A percentile compares a stretch with the other conserved stretches of the same genome.
Evolutionary conservation across 2,797 vertebrate species (phyloP).

Genomic region (Parambassis ranga): DNA sequence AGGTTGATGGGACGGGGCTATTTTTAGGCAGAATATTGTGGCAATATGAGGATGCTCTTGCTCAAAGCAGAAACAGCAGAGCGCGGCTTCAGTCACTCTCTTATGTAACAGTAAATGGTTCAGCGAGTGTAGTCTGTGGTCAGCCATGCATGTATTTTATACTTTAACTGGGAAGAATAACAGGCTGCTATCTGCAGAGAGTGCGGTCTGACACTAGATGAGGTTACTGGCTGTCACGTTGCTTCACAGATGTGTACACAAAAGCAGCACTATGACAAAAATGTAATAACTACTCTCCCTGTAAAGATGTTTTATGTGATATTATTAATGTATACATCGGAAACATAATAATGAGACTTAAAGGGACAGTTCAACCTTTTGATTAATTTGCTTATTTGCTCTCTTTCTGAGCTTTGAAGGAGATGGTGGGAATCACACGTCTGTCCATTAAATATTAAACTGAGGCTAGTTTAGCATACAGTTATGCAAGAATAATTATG

Average conservation of each 20-base stretch:
- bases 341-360: no score
- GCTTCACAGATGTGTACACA: not conserved
- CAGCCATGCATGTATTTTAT: conserved; percentile 4
- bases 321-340: no score
- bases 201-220: not conserved
- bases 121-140: not conserved
- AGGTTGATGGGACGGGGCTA: not conserved
- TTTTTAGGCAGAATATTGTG: conserved; percentile 15
- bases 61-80: conserved; percentile 3
- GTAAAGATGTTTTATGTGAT: not conserved
- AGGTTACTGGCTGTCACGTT: not conserved
- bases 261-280: not conserved
- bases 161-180: not conserved
- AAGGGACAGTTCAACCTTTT: no score
- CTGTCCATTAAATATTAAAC: no score
- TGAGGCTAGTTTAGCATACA: no score
- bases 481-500: no score
- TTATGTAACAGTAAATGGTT: conserved; percentile 27
- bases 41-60: conserved; percentile 5
- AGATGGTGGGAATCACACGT: no score
- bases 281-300: not conserved
- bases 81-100: not conserved
- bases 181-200: conserved; percentile 8
- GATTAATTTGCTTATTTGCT: no score
- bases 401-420: no score